Evolutionary conservation across 2,888 invertebrate species (phyloP).

Genomic region (Halictus ligatus): DNA sequence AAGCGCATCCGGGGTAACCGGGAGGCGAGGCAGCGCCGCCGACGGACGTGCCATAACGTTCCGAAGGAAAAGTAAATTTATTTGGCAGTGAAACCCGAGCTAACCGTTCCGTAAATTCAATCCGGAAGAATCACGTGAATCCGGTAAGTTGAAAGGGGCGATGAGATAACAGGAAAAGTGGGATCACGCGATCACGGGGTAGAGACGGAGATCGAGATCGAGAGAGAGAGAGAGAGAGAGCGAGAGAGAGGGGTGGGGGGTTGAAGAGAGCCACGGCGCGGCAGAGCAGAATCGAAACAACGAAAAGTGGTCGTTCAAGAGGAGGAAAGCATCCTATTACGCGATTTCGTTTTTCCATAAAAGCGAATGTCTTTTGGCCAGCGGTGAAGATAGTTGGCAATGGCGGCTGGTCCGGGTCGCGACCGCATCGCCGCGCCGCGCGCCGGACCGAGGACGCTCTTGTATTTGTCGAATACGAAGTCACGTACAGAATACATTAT

Average conservation of each 20-base stretch:
- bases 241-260: not conserved
- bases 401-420: conserved; percentile 53
- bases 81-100: not conserved
- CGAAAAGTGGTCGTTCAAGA: conserved; percentile 29
- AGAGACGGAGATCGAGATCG: not conserved
- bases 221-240: not conserved
- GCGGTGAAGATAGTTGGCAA: conserved; percentile 55
- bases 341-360: conserved; percentile 60
- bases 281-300: conserved; percentile 17
- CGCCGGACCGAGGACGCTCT: conserved; percentile 61
- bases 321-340: conserved; percentile 49
- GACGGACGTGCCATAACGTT: not conserved
- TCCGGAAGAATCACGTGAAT: not conserved
- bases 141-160: not conserved
- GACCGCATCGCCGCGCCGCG: conserved; percentile 44
- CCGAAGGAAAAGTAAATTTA: not conserved
- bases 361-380: conserved; percentile 58
- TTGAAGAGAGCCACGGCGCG: not conserved
- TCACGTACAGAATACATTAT: conserved; percentile 84
- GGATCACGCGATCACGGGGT: not conserved
- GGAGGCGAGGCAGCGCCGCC: not conserved
- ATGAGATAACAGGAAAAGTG: conserved; percentile 22
- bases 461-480: conserved; percentile 78
- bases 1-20: not conserved
- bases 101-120: conserved; percentile 17